Percentiles rank a stretch among this genome's conserved stretches.
Conservation (phyloP, 2,888 invertebrate genomes). For the Clostera curtula region DNA sequence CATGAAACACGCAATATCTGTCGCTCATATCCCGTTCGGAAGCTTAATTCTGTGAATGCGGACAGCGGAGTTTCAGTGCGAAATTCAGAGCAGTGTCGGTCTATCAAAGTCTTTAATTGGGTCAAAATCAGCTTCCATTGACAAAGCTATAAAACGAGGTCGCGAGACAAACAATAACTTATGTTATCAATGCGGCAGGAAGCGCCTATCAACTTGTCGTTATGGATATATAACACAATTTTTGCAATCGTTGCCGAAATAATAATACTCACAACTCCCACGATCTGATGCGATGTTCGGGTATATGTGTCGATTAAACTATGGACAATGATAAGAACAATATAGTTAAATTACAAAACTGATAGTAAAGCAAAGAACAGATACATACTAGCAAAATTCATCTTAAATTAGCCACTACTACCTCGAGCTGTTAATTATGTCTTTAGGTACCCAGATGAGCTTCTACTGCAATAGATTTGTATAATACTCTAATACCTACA, state of each 20-base stretch:
- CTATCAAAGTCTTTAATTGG: constrained; percentile 46
- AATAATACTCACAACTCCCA: constrained; percentile 14
- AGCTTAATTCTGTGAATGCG: constrained; percentile 22
- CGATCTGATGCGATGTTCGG: no score
- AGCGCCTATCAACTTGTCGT: constrained; percentile 67
- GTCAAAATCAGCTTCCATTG: constrained; percentile 70
- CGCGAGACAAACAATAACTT: constrained; percentile 52
- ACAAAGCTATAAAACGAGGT: constrained; percentile 67
- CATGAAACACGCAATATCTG: constrained; percentile 19
- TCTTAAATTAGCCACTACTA: no score
- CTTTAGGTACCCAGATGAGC: no score
- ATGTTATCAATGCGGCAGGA: constrained; percentile 63
- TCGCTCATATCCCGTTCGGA: constrained; percentile 22
- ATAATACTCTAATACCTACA: no score
- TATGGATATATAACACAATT: constrained; percentile 66
- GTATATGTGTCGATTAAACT: no score
- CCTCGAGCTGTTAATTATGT: no score
- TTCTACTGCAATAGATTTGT: no score
- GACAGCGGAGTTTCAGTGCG: constrained; percentile 19
- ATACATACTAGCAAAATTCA: no score
- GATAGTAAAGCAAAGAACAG: no score
- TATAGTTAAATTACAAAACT: no score
- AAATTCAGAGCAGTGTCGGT: constrained; percentile 32
- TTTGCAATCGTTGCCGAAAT: constrained; percentile 75
- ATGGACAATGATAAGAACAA: no score